These are phyloP conservation scores for Ammospiza caudacuta DNA, from an alignment of 2,113 vertebrate species.

Conservation along the genomic window DNA sequence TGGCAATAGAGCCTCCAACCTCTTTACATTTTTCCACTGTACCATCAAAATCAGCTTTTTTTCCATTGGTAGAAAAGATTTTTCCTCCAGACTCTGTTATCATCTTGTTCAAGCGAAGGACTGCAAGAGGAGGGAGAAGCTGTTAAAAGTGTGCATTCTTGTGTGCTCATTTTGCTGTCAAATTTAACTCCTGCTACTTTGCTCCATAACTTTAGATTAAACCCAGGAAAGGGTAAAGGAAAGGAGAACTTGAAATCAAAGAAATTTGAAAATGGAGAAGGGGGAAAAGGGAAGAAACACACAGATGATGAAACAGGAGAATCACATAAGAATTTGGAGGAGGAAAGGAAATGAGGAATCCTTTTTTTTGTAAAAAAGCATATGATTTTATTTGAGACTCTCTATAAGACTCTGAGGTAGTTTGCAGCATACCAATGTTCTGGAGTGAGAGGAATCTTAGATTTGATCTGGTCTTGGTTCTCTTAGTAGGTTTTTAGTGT, in stretches of 20 bases:
- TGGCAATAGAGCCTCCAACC: slow-evolving; percentile 24
- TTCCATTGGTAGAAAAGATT: slow-evolving; percentile 1
- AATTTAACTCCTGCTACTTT: background rate
- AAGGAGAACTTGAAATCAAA: background rate
- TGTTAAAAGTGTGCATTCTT: background rate
- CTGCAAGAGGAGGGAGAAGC: background rate
- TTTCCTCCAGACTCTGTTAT: slow-evolving; percentile 17
- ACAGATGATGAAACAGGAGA: background rate
- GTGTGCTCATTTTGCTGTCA: background rate
- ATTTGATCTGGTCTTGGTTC: background rate
- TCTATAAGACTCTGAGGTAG: background rate
- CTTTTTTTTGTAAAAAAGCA: background rate
- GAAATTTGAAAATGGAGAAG: background rate
- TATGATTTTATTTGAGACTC: background rate
- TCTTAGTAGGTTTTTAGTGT: background rate
- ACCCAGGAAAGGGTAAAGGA: background rate
- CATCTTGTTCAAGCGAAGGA: background rate
- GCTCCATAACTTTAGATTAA: background rate
- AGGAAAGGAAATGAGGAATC: background rate
- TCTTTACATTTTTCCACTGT: background rate
- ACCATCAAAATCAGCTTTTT: background rate
- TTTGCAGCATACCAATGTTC: background rate
- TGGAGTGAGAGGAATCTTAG: background rate
- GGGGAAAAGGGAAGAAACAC: fast-evolving
- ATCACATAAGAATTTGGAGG: background rate